Evolutionary conservation across 2,113 vertebrate species (phyloP), one percentile per base, ranked within the genome.

Genomic region (Hipposideros armiger): DNA sequence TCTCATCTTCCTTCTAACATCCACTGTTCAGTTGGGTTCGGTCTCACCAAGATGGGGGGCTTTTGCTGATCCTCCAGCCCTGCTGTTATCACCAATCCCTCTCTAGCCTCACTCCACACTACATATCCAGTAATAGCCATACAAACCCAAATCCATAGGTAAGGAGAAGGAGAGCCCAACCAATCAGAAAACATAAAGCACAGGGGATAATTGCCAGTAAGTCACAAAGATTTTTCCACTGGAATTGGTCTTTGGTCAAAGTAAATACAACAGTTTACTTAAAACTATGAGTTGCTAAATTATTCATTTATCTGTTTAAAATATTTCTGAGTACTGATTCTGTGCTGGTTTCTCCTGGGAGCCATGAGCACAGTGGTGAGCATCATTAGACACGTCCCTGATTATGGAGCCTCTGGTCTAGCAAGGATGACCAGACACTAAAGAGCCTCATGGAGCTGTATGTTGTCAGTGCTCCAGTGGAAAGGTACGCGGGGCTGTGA

Each of bases 221-320:
- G 72, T 89, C 66, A 87, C 3, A 17, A 87, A n/a, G 66, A 40
- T 22, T 87, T 97, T 95, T 45, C 67, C 91, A 93, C 10, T 70
- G 40, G 20, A 95, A 74, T 74, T 87, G 32, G 45, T 4, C 28
- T 95, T 84, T 81, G 54, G 56, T 76, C 47, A 60, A 40, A 91
- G 70, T 87, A 72, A 72, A 28, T 64, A 92, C 26, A 86, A 62
- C 5, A 60, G 3, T 47, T 64, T 78, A 54, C 22, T 95, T 87
- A 52, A 83, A 89, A 50, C 62, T 42, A 73, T 56, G 11, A 89
- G 66, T 72, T 73, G 10, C 28, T 45, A n/a, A 56, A 58, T 40
- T 52, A 50, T 91, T 93, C 11, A 36, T 60, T 95, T 93, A 62
- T 74, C 20, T 2, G 13, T 50, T 95, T 80, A 64, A 94, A 92